Evolutionary conservation across 2,113 vertebrate genomes (phyloP).

Genomic region (Miniopterus natalensis): DNA sequence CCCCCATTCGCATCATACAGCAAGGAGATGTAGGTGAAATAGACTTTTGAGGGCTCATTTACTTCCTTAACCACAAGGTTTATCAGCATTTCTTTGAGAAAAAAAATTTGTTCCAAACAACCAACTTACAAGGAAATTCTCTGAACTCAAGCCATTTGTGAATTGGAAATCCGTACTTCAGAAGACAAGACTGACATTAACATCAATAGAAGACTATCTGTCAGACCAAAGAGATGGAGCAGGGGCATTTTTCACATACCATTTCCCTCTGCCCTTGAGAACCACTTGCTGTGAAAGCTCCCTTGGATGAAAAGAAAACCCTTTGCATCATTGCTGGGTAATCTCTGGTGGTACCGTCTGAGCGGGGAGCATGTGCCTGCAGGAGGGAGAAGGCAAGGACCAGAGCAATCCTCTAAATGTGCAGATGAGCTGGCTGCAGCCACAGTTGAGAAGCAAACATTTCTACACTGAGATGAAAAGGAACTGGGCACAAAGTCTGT

Average conservation of each 20-base stretch:
- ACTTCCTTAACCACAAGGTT: background rate
- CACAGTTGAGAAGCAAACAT: slow-evolving; percentile 44
- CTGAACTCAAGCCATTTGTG: background rate
- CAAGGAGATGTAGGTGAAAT: background rate
- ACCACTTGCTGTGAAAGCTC: slow-evolving; percentile 24
- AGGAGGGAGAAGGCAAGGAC: background rate
- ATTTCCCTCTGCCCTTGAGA: slow-evolving; percentile 52
- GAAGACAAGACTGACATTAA: slow-evolving; percentile 26
- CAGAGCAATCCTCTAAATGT: background rate
- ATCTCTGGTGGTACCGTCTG: slow-evolving; percentile 60
- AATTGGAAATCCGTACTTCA: background rate
- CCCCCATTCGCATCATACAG: background rate
- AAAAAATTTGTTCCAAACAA: slow-evolving; percentile 7
- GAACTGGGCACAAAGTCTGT: background rate
- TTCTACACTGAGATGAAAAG: background rate
- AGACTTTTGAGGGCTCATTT: background rate
- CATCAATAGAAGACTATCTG: slow-evolving; percentile 40
- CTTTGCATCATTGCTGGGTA: slow-evolving; percentile 64
- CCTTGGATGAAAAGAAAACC: slow-evolving; percentile 28
- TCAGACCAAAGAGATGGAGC: background rate
- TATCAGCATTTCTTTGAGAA: background rate
- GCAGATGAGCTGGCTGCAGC: slow-evolving; percentile 33
- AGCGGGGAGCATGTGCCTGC: slow-evolving; percentile 47
- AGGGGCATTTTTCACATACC: background rate
- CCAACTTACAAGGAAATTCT: background rate